Percentiles rank a stretch among this genome's conserved stretches.
Conservation (phyloP, 2,113 vertebrate species). For the Tangachromis dhanisi region DNA sequence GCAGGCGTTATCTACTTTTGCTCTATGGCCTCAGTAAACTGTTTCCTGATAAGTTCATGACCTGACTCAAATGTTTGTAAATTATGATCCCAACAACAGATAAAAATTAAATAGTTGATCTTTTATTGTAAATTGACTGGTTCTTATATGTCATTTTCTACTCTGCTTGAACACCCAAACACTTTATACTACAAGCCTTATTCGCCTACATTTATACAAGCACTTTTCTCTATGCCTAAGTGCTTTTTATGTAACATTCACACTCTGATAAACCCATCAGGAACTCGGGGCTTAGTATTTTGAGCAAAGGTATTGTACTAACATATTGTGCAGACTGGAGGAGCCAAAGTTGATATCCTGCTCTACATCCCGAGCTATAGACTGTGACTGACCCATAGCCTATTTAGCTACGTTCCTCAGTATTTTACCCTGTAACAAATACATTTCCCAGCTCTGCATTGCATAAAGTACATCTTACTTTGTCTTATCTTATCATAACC, state of each 20-base stretch:
- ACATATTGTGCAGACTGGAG: neutral
- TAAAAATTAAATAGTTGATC: neutral
- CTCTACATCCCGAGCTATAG: neutral
- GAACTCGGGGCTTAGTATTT: neutral
- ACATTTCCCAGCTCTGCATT: neutral
- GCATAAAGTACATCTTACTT: neutral
- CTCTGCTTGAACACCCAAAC: neutral
- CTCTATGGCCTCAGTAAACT: neutral
- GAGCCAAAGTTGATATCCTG: neutral
- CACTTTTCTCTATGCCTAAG: neutral
- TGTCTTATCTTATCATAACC: neutral
- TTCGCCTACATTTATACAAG: neutral
- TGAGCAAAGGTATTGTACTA: neutral
- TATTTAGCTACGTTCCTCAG: neutral
- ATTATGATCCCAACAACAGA: neutral
- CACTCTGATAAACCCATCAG: neutral
- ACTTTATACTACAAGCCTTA: neutral
- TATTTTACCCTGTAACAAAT: neutral
- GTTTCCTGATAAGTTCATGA: neutral
- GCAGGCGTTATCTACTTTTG: neutral
- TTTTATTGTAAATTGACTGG: neutral
- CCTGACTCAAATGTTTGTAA: neutral
- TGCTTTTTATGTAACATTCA: neutral
- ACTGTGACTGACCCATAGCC: neutral
- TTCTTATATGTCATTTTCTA: neutral